These are phyloP conservation scores for Stenotaenia linearis DNA, from an alignment of 2,888 invertebrate genomes.

Conservation along the genomic window DNA sequence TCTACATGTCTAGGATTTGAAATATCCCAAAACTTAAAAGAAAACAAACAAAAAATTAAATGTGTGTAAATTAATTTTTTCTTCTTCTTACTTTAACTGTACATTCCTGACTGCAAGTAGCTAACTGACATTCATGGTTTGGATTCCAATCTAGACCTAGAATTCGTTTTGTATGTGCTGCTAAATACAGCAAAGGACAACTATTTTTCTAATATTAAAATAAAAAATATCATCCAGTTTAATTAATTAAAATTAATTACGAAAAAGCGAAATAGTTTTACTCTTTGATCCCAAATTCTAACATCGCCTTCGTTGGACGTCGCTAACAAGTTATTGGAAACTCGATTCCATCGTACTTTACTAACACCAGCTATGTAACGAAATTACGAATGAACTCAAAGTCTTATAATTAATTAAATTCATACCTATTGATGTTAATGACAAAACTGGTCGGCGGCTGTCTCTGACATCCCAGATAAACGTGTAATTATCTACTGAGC, in stretches of 20 bases:
- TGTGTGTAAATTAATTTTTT: neutral
- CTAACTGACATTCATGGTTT: slow-evolving; percentile 43
- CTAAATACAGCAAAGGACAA: slow-evolving; percentile 33
- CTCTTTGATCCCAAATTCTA: slow-evolving; percentile 90
- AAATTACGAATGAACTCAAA: too few species aligned
- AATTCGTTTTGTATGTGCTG: slow-evolving; percentile 55
- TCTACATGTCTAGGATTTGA: neutral
- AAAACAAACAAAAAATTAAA: neutral
- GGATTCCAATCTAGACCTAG: slow-evolving; percentile 90
- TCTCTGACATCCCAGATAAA: slow-evolving; percentile 90
- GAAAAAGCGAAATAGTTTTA: slow-evolving; percentile 48
- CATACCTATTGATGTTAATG: slow-evolving; percentile 81
- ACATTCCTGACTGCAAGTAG: slow-evolving; percentile 88
- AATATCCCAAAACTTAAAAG: slow-evolving; percentile 50
- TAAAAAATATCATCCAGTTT: neutral
- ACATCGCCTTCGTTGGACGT: slow-evolving; percentile 95
- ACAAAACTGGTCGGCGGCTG: slow-evolving; percentile 71
- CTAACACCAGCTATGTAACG: slow-evolving; percentile 64
- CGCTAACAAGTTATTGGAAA: slow-evolving; percentile 75
- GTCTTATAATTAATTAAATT: slow-evolving; percentile 29
- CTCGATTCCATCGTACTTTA: slow-evolving; percentile 89
- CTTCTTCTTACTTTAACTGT: slow-evolving; percentile 66
- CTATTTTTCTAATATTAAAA: slow-evolving; percentile 28
- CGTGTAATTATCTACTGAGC: slow-evolving; percentile 88
- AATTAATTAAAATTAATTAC: neutral